Conservation (phyloP, 2,113 vertebrate species). For the Peromyscus californicus region DNA sequence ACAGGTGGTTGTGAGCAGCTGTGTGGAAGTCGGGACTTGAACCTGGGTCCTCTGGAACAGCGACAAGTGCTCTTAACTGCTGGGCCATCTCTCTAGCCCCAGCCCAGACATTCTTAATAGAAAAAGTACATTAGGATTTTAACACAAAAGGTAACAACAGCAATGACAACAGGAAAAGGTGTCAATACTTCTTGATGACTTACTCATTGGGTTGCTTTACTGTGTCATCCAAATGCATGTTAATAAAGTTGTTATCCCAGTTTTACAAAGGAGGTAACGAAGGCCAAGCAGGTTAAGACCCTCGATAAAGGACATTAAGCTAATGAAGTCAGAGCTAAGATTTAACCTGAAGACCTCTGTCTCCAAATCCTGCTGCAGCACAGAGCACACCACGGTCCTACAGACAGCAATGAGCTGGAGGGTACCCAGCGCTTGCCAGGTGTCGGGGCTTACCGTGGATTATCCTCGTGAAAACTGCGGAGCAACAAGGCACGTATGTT, state of each 20-base stretch:
- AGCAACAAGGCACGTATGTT: background rate
- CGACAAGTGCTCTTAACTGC: background rate
- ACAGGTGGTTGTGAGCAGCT: background rate
- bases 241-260: constrained; percentile 24
- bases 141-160: background rate
- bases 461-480: constrained; percentile 7
- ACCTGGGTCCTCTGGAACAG: too few relatives aligned
- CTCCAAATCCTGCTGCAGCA: background rate
- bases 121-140: constrained; percentile 8
- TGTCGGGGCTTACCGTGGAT: background rate
- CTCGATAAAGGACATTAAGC: background rate
- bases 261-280: constrained; percentile 44
- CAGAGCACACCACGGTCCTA: fast-evolving
- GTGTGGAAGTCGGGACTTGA: background rate
- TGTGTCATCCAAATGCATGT: background rate
- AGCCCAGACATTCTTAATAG: background rate
- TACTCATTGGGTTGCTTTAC: background rate
- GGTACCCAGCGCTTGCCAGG: background rate
- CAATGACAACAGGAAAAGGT: background rate
- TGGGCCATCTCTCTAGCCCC: too few relatives aligned
- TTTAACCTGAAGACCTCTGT: constrained; percentile 7
- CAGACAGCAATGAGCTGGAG: background rate
- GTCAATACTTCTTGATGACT: background rate
- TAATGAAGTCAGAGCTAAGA: constrained; percentile 20
- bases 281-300: background rate